Conservation (phyloP, 2,113 vertebrate genomes). For the Chloropsis cyanopogon region DNA sequence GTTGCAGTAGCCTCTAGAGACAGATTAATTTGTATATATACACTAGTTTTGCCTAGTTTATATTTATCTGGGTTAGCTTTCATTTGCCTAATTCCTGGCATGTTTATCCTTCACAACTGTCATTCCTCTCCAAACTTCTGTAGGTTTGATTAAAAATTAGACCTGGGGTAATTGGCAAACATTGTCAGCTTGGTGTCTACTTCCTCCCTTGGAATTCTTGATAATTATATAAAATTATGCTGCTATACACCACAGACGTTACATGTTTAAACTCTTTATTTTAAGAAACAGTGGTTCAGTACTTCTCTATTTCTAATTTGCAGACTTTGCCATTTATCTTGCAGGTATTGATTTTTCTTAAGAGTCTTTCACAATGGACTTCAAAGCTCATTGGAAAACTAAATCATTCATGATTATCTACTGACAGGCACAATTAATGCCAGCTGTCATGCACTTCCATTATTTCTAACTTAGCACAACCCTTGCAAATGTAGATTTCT, state of each 20-base stretch:
- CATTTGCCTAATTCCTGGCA: neutral
- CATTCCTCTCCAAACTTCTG: neutral
- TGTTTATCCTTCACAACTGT: neutral
- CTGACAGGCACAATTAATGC: neutral
- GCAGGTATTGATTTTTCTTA: conserved; percentile 20
- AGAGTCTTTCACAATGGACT: neutral
- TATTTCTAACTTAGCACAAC: neutral
- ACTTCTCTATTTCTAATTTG: neutral
- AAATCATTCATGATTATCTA: conserved; percentile 11
- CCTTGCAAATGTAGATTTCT: neutral
- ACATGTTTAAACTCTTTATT: neutral
- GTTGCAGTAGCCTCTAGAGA: neutral
- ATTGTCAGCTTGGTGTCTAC: neutral
- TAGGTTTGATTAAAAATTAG: neutral
- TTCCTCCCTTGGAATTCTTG: neutral
- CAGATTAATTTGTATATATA: neutral
- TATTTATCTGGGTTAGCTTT: neutral
- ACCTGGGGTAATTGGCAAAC: neutral
- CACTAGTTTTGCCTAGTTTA: neutral
- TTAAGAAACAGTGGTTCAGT: neutral
- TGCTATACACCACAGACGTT: neutral
- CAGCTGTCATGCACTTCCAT: neutral
- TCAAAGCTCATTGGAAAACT: conserved; percentile 4
- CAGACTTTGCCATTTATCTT: neutral
- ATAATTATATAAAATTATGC: neutral